phyloP scores from a whole-genome alignment of 1,140 invertebrate species.

The Andricus grossulariae region DNA sequence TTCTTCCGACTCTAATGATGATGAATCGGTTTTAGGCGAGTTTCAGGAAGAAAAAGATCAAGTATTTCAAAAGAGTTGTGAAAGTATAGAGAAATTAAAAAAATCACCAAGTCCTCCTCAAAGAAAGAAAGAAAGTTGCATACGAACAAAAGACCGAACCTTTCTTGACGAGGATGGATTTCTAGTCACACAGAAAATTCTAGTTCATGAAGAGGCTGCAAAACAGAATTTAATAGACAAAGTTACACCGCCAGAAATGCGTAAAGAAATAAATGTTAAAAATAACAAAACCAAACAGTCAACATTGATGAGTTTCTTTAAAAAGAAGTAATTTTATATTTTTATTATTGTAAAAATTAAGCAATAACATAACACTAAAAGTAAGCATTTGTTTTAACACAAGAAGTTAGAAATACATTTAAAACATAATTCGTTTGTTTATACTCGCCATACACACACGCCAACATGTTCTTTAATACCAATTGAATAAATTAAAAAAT shows the following conservation, averaged over 20 bases:
- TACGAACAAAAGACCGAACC: slow-evolving; percentile 62
- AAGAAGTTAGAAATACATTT: too few species aligned
- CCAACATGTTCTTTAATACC: too few species aligned
- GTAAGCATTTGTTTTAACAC: too few species aligned
- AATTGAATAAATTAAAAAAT: too few species aligned
- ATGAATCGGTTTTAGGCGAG: slow-evolving; percentile 50
- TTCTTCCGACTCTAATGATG: slow-evolving; percentile 62
- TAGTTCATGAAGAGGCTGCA: slow-evolving; percentile 63
- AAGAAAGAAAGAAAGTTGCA: slow-evolving; percentile 54
- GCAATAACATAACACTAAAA: too few species aligned
- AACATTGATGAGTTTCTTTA: slow-evolving; percentile 63
- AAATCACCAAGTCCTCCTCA: slow-evolving; percentile 58
- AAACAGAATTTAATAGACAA: slow-evolving; percentile 61
- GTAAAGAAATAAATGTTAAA: slow-evolving; percentile 41
- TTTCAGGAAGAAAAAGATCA: slow-evolving; percentile 44
- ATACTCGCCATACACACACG: too few species aligned
- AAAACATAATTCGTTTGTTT: too few species aligned
- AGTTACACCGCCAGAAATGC: slow-evolving; percentile 40
- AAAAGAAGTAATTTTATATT: slow-evolving; percentile 54
- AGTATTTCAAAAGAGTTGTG: slow-evolving; percentile 42
- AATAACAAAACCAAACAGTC: slow-evolving; percentile 57
- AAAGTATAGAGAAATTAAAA: slow-evolving; percentile 35
- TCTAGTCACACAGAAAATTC: slow-evolving; percentile 67
- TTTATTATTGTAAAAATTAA: slow-evolving; percentile 1
- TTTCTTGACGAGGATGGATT: slow-evolving; percentile 69